Base-by-base conservation (phyloP, 37 sponge, comb jelly and placozoan species). In the Aplysina aerophoba region DNA sequence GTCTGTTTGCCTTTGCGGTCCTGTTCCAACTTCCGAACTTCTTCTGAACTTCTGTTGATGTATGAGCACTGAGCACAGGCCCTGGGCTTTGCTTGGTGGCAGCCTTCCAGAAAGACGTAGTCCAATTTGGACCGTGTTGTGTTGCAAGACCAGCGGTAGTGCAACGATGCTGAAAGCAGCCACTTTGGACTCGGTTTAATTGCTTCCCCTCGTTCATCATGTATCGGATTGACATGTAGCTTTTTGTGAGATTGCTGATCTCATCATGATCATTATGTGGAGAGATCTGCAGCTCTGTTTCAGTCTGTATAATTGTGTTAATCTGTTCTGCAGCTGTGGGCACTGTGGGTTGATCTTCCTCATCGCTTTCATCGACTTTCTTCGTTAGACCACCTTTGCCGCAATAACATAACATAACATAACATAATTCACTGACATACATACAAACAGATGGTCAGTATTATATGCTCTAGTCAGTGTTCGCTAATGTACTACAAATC, bases 311-410 rank as follows among this genome's bases (percentile, higher is more conserved):
- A n/a, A 67, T 67, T 13, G 28, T 28, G n/a, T n/a, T n/a, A n/a
- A n/a, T n/a, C 69, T 67, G 69, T 22, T 67, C 25, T 67, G 15
- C 69, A 67, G 28, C n/a, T 67, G 69, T 22, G 19, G 69, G 69
- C 27, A 67, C 27, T 67, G 27, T 22, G 27, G 19, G 19, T 15
- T 67, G 69, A 67, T 67, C 69, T 28, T n/a, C 69, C 15, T 67
- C 69, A 67, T 67, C 69, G 28, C 19, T 67, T 28, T 67, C 69
- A 24, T n/a, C n/a, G 82, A 84, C 72, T 69, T 77, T 88, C 31
- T 83, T 31, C 6, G 88, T 88, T 11, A 84, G 72, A n/a, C 85
- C 81, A 31, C 84, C 84, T 62, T 59, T 82, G 21, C n/a, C n/a
- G n/a, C n/a, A n/a, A n/a, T n/a, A n/a, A n/a, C n/a, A n/a, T n/a